These are phyloP conservation scores for Yponomeuta cagnagella DNA, from an alignment of 2,888 invertebrate species.

Conservation along the genomic window DNA sequence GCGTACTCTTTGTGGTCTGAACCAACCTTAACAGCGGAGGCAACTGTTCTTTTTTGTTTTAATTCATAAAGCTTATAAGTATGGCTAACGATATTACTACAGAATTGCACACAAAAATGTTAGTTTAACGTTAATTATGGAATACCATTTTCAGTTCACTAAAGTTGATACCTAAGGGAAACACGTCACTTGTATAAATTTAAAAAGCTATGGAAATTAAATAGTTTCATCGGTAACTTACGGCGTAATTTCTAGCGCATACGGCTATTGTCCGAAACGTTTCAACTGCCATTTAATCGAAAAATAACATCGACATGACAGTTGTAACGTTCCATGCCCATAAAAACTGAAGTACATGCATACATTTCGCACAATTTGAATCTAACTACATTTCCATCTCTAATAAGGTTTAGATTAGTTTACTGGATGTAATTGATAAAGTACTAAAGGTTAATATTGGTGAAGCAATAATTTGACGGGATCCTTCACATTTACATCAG, in stretches of 20 bases:
- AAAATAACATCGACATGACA: background rate
- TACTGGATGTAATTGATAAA: background rate
- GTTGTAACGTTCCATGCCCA: background rate
- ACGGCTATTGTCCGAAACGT: background rate
- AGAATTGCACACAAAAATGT: conserved; percentile 7
- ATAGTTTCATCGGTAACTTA: background rate
- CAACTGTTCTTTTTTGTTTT: background rate
- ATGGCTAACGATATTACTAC: conserved; percentile 7
- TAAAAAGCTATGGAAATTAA: background rate
- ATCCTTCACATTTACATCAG: background rate
- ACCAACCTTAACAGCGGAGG: background rate
- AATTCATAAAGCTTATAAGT: background rate
- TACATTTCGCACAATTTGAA: background rate
- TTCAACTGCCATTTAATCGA: background rate
- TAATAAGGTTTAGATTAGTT: background rate
- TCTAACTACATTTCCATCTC: background rate
- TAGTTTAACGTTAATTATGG: background rate
- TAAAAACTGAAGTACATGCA: background rate
- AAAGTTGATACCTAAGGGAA: no score
- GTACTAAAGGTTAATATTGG: background rate
- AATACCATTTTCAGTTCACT: background rate
- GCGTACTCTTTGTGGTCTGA: background rate
- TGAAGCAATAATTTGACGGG: background rate
- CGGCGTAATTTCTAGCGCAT: background rate
- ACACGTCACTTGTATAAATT: background rate